Base-by-base conservation (phyloP, 1,140 invertebrate genomes). In the Atta cephalotes region DNA sequence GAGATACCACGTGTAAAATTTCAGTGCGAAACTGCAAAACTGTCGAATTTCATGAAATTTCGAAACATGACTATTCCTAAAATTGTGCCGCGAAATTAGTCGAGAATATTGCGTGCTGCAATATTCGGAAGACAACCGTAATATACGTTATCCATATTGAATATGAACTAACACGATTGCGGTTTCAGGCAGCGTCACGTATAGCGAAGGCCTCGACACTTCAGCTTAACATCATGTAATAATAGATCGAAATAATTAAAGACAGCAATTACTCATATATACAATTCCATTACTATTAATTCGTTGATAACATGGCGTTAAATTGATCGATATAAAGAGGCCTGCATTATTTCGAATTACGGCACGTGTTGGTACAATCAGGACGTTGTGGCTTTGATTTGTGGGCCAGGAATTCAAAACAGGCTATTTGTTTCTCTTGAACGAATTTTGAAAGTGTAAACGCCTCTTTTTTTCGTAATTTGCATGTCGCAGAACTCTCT, bases 211-310 rank as follows among this genome's bases (percentile, higher is more conserved):
- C 21, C 66, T 58, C 51, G 65, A 35, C 79, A 60, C 51, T 81
- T 60, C 3, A 31, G 78, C 35, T 58, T 71, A 53, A 71, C 79
- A 51, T 81, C 51, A 71, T n/a, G 65, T 60, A 35, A 45, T 45
- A 71, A 81, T 58, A 71, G 66, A 21, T 51, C 51, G 35, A 71
- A 71, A 60, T 81, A 81, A 81, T 81, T 81, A 49, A 56, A 70
- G 78, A 39, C 31, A 45, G 21, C 65, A 70, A 35, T 31, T 49
- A 70, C 2, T 28, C 49, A 1, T 49, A 68, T 49, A 45, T 9
- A 53, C 60, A 5, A 9, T 25, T 39, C 60, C 18, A 39, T 39
- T 80, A 16, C 14, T 39, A 35, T 51, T 28, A 31, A 79, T 28
- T 35, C 39, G 60, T 79, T 79, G n/a, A 78, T 45, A 66, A 49